Evolutionary conservation across 35 echinoderm and acorn worm species (phyloP), one percentile per base, ranked within the genome.

Genomic region (Hemicentrotus pulcherrimus): DNA sequence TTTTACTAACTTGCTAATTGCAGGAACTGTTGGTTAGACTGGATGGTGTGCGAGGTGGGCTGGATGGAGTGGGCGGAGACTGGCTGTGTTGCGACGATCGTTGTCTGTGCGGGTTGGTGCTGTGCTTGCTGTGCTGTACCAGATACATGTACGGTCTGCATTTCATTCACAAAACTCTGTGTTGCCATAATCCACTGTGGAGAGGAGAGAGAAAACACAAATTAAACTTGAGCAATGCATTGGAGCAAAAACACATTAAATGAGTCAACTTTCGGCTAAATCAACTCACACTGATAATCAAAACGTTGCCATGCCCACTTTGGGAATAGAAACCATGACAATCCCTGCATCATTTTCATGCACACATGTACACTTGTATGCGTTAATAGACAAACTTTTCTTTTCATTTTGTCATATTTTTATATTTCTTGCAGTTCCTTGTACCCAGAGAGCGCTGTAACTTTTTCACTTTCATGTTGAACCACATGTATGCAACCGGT

Each of bases 1-100:
- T 78, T 86, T 31, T 15, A 97, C 96, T 86, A 95, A 99, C 98
- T 96, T 97, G 98, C 96, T 88, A 99, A 97, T 97, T 98, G 96
- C 16, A 99, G 91, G 95, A 98, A 98, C 92, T 98, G 98, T 46
- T 96, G 98, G 46, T 91, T 61, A 14, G 88, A 60, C 48, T 95
- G 96, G 89, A 95, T 97, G 96, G 86, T 92, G 47, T 86, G 87
- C 65, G 91, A 97, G 96, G 91, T 97, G 94, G 92, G 95, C 91
- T 94, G 97, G 46, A 95, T 97, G 96, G 95, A 96, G 96, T 97
- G 96, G 61, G 47, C 59, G 94, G 70, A 46, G 28, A 58, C 91
- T 32, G 91, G 91, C 94, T 97, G 97, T 59, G 97, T 94, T 78
- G 97, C 94, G 87, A 97, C 97, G 85, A 95, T 98, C 31, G 96